Base-by-base conservation (phyloP, 2,888 invertebrate species). In the Rhamnusium bicolor region DNA sequence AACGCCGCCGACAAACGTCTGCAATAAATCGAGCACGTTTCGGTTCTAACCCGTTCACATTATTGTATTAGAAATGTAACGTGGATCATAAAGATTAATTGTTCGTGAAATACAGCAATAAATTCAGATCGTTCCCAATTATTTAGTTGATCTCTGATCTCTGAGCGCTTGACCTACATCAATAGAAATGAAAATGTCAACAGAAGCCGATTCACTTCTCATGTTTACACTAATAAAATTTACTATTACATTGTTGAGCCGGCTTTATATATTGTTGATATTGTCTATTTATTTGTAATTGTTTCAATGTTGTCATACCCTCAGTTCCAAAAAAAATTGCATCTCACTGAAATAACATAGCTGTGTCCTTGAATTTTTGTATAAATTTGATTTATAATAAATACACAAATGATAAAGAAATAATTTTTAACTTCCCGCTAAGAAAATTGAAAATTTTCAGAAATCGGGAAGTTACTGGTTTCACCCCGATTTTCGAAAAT, bases 21-120 rank as follows among this genome's bases (percentile, higher is more conserved):
- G 2, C 18, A 18, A 10, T 8, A 18, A 51, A 19, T 18, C 16
- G 18, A 16, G 24, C 53, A 53, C 21, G 53, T 53, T 21, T 53
- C 21, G 53, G 12, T n/a, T 53, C 21, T 53, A 21, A 53, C 24
- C 53, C 53, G 53, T 19, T n/a, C 53, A 3, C 19, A 12, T 21
- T 53, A 53, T 24, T 24, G 21, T n/a, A 53, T 53, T 53, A 56
- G 27, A 56, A 56, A 56, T 56, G 56, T 56, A 56, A 60, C 60
- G 8, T 29, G 19, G 32, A 19, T 10, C 60, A 60, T 60, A 60
- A 40, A 60, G 60, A 60, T 16, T 16, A 60, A 27, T 32, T 32
- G 40, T 60, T 60, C 40, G 60, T 19, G 60, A 60, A 60, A 60
- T 60, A 40, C 40, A 40, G 60, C 60, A 8, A 60, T 60, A 60